Evolutionary conservation across 2,888 invertebrate genomes (phyloP).

Genomic region (Buathra laborator): DNA sequence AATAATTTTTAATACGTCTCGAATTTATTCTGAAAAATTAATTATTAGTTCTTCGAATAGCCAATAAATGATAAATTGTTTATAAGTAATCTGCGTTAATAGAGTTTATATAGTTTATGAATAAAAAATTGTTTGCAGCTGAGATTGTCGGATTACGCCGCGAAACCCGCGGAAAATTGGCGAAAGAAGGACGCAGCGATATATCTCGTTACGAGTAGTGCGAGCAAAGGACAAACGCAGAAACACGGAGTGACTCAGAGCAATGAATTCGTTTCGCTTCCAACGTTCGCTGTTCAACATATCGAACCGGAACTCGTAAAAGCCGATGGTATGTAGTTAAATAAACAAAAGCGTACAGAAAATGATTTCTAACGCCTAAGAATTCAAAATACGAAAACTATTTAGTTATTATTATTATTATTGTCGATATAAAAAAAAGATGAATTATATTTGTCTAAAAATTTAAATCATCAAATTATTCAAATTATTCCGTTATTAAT

Average conservation of each 20-base stretch:
- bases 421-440: no score
- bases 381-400: background rate
- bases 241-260: conserved; percentile 96
- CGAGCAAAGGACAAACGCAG: conserved; percentile 95
- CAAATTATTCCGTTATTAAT: background rate
- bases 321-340: conserved; percentile 87
- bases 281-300: conserved; percentile 95
- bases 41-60: no score
- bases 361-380: background rate
- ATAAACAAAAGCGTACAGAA: background rate
- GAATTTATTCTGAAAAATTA: no score
- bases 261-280: conserved; percentile 95
- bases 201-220: conserved; percentile 97
- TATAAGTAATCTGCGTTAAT: no score
- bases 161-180: conserved; percentile 93
- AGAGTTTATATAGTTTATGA: background rate
- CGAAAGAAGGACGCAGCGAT: conserved; percentile 98
- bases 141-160: conserved; percentile 92
- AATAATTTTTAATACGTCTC: background rate
- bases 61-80: no score
- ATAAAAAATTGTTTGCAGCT: conserved; percentile 62
- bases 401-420: background rate
- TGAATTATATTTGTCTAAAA: background rate
- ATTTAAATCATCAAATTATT: background rate
- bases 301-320: conserved; percentile 94